These are phyloP conservation scores for Odontophorus gujanensis DNA, from an alignment of 2,113 vertebrate species.

Conservation along the genomic window DNA sequence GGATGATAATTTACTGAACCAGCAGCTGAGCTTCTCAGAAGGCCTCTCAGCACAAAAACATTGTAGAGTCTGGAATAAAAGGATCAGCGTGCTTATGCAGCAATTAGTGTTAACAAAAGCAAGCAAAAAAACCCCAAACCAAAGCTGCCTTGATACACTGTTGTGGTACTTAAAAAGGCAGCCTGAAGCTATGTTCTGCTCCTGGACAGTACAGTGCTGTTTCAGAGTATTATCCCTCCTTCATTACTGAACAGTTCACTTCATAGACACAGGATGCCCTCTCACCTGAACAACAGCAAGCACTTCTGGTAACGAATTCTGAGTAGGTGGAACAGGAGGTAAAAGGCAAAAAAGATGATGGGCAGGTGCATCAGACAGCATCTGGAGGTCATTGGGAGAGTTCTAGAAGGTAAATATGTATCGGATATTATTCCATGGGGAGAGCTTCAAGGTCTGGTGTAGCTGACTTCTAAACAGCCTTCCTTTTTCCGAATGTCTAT, in stretches of 20 bases:
- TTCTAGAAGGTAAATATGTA: constrained; percentile 79
- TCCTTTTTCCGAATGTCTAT: neutral
- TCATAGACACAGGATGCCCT: rapidly evolving
- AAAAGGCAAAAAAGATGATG: constrained; percentile 98
- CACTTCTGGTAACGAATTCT: constrained; percentile 95
- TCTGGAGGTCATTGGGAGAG: constrained; percentile 96
- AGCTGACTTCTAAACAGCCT: neutral
- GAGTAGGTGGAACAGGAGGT: constrained; percentile 92
- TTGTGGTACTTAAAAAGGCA: neutral
- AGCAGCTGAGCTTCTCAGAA: neutral
- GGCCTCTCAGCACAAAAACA: neutral
- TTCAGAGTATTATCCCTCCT: neutral
- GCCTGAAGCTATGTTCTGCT: neutral
- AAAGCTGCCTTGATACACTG: rapidly evolving
- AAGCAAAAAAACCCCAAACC: rapidly evolving
- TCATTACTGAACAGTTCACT: too few relatives aligned
- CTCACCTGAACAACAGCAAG: constrained; percentile 94
- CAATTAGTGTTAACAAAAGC: neutral
- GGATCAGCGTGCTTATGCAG: neutral
- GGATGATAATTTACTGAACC: neutral
- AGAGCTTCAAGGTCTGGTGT: neutral
- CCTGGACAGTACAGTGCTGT: too few relatives aligned
- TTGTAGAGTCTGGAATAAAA: neutral
- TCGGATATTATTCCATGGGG: neutral
- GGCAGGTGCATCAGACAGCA: constrained; percentile 96